Conservation (phyloP, 35 echinoderm and acorn worm genomes). For the Nesometra sesokonis region DNA sequence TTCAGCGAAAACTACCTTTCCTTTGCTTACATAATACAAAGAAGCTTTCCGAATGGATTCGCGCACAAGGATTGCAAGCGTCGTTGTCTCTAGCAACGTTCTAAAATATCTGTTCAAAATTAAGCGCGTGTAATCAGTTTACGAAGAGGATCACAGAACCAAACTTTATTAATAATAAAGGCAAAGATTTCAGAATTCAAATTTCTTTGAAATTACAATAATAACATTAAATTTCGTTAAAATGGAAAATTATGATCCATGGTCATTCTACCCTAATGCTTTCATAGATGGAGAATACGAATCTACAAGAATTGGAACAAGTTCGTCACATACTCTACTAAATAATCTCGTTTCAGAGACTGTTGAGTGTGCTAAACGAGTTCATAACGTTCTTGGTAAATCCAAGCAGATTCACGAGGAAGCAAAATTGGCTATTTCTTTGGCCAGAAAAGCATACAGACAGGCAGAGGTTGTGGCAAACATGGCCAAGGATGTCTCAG, state of each 20-base stretch:
- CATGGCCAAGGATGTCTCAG: neutral
- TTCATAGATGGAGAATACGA: neutral
- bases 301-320: neutral
- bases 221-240: neutral
- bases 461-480: neutral
- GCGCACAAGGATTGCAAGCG: too few species aligned
- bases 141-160: too few species aligned
- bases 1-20: too few species aligned
- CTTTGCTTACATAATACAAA: too few species aligned
- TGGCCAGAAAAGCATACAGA: neutral
- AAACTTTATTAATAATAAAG: too few species aligned
- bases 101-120: too few species aligned
- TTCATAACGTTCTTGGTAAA: neutral
- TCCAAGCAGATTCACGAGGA: neutral
- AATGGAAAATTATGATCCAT: neutral
- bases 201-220: too few species aligned
- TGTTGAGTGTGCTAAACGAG: neutral
- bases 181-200: too few species aligned
- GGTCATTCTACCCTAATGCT: neutral
- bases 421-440: neutral
- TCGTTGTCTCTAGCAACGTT: too few species aligned
- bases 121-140: too few species aligned
- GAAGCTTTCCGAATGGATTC: too few species aligned
- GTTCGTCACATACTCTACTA: neutral
- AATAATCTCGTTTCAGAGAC: neutral